Base-by-base conservation (phyloP, 2,113 vertebrate genomes). In the Campylorhamphus procurvoides region DNA sequence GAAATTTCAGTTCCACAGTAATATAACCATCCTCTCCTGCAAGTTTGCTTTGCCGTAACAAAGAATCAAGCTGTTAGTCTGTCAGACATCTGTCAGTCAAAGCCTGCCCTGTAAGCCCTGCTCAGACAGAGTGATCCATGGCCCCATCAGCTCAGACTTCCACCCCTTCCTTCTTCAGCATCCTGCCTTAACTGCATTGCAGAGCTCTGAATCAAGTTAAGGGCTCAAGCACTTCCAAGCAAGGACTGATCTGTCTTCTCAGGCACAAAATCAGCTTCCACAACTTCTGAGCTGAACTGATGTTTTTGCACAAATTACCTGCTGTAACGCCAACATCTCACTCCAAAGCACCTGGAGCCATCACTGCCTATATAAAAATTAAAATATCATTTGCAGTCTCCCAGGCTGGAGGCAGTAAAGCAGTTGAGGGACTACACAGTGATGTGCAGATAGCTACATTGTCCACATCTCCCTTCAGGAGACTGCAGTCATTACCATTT, bases 231-330 rank as follows among this genome's bases (percentile, higher is more conserved):
- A n/a, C 71, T 88, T 68, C 58, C 72, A 87, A 42, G 73, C 44
- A 80, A 73, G 50, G 40, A n/a, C 53, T 1, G 4, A 94, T 72
- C 6, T 10, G n/a, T 86, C 68, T 58, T 83, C 75, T 72, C 7
- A 0, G 0, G 0, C 46, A 47, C 1, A 14, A 25, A 40, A 84
- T 59, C 33, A 74, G 73, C 60, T 71, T 78, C 17, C 0, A 0
- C 40, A 87, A 9, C 79, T 72, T 73, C 24, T 1, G 0, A 81
- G 73, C 50, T 49, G 20, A 87, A 55, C 71, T 8, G 37, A 62
- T 23, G 15, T 33, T 77, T 74, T 37, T 63, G 50, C 15, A 31
- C 39, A 35, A 71, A 28, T 62, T 58, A 83, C 14, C 59, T 27
- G 64, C 52, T 75, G 12, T 47, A 74, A 63, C 29, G n/a, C 18